These are phyloP conservation scores for Sympetrum striolatum DNA, from an alignment of 2,888 invertebrate genomes.

Conservation along the genomic window DNA sequence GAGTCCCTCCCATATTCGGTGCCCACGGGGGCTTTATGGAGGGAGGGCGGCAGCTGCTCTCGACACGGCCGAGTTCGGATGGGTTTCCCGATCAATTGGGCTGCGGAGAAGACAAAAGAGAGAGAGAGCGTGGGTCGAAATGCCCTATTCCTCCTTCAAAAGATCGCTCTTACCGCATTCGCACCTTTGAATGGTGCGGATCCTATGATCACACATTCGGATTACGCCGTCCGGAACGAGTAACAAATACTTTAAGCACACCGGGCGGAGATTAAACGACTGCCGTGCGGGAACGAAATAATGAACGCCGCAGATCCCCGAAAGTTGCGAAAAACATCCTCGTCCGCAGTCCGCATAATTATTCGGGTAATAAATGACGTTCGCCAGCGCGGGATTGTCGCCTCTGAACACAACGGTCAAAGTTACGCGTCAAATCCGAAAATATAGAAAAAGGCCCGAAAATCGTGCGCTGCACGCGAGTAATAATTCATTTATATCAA, in stretches of 20 bases:
- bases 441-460: not conserved
- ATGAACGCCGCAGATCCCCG: too few species aligned
- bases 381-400: not conserved
- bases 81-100: conserved; percentile 18
- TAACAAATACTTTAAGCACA: too few species aligned
- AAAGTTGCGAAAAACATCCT: not conserved
- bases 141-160: not conserved
- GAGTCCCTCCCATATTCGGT: not conserved
- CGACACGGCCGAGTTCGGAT: not conserved
- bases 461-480: not conserved
- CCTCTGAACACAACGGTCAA: not conserved
- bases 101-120: not conserved
- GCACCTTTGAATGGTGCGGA: not conserved
- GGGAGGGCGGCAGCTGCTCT: not conserved
- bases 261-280: too few species aligned
- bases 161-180: not conserved
- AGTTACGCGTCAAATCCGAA: not conserved
- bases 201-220: not conserved
- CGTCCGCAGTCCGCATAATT: not conserved
- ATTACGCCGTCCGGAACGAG: not conserved
- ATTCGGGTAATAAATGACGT: not conserved
- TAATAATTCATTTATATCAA: not conserved
- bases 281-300: too few species aligned
- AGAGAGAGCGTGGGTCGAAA: not conserved
- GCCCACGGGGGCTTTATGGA: not conserved